Conservation (phyloP, 2,797 vertebrate species). For the Halcyon badia region DNA sequence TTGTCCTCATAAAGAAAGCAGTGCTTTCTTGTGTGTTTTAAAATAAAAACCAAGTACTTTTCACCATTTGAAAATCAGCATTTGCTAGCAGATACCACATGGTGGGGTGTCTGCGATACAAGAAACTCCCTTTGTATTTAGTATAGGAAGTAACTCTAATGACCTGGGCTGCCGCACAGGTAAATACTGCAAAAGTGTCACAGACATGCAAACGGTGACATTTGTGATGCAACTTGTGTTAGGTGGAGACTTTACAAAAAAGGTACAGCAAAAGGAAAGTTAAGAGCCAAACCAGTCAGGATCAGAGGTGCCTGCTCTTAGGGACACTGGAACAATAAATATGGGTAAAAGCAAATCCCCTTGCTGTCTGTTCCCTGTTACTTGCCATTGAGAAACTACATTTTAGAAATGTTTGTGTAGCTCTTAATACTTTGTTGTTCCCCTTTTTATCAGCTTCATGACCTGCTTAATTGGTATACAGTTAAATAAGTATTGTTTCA, state of each 20-base stretch:
- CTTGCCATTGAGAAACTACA: background rate
- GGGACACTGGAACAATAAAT: background rate
- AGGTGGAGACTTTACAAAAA: background rate
- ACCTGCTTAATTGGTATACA: conserved; percentile 58
- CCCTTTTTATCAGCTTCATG: conserved; percentile 44
- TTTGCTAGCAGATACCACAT: conserved; percentile 64
- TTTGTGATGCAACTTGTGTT: background rate
- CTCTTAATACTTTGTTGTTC: background rate
- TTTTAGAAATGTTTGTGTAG: conserved; percentile 8
- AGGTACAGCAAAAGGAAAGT: background rate
- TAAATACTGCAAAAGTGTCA: background rate
- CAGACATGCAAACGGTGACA: background rate
- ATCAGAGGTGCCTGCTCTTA: background rate
- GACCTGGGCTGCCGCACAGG: background rate
- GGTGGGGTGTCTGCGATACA: conserved; percentile 59
- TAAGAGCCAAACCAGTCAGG: background rate
- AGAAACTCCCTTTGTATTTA: conserved; percentile 1
- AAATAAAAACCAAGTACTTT: background rate
- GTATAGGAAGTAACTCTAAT: background rate
- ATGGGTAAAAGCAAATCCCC: background rate
- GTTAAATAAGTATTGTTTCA: conserved; percentile 56
- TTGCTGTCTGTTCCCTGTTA: background rate
- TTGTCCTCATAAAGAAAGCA: background rate
- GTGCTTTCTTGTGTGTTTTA: conserved; percentile 3
- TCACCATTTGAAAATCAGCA: conserved; percentile 15